Percentiles rank a stretch among this genome's conserved stretches.
Evolutionary conservation across 1,140 invertebrate genomes (phyloP).

Genomic region (Papilio polyxenes): DNA sequence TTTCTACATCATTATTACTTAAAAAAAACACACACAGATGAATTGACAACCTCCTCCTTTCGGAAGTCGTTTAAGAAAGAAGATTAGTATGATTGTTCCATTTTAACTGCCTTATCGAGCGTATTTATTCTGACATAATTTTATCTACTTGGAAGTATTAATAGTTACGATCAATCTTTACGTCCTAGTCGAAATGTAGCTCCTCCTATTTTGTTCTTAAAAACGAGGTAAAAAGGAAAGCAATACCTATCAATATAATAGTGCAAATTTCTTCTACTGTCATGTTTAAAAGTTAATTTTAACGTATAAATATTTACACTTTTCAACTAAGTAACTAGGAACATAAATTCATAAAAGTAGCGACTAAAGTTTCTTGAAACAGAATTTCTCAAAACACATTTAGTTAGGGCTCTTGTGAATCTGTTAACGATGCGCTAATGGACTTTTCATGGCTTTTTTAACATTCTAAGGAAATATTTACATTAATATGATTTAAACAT

Average conservation of each 20-base stretch:
- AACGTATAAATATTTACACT: constrained; percentile 7
- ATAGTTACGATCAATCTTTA: no score
- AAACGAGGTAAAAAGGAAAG: background rate
- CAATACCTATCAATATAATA: background rate
- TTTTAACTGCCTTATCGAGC: background rate
- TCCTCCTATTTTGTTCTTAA: background rate
- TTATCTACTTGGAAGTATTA: no score
- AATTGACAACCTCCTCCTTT: no score
- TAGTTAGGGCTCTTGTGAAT: constrained; percentile 27
- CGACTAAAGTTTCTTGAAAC: constrained; percentile 11
- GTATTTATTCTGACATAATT: background rate
- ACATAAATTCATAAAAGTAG: constrained; percentile 26
- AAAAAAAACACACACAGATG: no score
- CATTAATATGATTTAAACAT: background rate
- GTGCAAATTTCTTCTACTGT: background rate
- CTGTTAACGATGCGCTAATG: constrained; percentile 25
- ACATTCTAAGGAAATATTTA: background rate
- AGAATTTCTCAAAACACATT: constrained; percentile 24
- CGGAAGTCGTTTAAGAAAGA: no score
- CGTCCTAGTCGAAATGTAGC: no score
- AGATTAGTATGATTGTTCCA: no score
- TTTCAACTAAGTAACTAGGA: constrained; percentile 17
- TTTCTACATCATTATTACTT: background rate
- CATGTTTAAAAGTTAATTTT: background rate
- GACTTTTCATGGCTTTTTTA: constrained; percentile 19